Evolutionary conservation across 2,888 invertebrate genomes (phyloP).

Genomic region (Dromius quadrimaculatus): DNA sequence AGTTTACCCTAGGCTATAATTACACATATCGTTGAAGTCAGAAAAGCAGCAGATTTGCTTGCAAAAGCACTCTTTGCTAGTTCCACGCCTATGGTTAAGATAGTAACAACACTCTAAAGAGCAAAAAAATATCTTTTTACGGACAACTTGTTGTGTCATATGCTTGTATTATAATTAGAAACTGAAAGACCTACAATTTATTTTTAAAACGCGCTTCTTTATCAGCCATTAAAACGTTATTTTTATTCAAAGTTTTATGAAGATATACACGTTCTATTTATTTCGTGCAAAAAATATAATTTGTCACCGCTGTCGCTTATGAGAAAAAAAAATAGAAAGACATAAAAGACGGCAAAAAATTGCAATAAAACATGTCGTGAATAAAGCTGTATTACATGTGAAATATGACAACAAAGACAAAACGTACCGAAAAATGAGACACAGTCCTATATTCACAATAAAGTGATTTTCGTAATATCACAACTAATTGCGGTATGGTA

Average conservation of each 20-base stretch:
- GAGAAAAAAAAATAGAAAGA: slow-evolving; percentile 15
- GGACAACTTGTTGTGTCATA: slow-evolving; percentile 5
- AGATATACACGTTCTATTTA: slow-evolving; percentile 31
- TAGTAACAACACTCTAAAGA: not conserved
- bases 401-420: slow-evolving; percentile 11
- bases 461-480: too few relatives aligned
- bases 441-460: too few relatives aligned
- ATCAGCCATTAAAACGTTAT: slow-evolving; percentile 17
- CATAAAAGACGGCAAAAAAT: slow-evolving; percentile 1
- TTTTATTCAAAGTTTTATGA: slow-evolving; percentile 4
- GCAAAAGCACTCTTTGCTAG: not conserved
- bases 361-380: slow-evolving; percentile 25
- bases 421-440: too few relatives aligned
- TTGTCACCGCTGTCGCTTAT: slow-evolving; percentile 21
- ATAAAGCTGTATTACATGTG: slow-evolving; percentile 14
- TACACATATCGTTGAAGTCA: slow-evolving; percentile 24
- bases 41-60: slow-evolving; percentile 19
- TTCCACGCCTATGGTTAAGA: slow-evolving; percentile 8
- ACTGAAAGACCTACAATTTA: slow-evolving; percentile 22
- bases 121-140: slow-evolving; percentile 5
- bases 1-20: slow-evolving; percentile 34
- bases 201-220: slow-evolving; percentile 26
- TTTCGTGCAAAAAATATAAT: slow-evolving; percentile 18
- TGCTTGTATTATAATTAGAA: slow-evolving; percentile 33
- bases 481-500: too few relatives aligned